Evolutionary conservation across 2,888 invertebrate genomes (phyloP).

Genomic region (Frankliniella fusca): DNA sequence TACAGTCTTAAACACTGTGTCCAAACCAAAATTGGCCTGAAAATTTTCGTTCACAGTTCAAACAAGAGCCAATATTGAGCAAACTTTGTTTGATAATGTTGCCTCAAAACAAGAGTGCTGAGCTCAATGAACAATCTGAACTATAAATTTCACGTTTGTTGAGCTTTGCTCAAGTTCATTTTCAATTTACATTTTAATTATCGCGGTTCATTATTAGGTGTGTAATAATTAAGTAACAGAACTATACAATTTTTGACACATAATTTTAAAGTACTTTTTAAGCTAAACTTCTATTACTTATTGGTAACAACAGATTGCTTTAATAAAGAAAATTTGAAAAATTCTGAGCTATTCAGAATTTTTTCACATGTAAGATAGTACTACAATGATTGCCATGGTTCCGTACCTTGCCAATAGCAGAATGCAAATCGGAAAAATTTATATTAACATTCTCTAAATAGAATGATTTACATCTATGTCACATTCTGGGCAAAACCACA

Average conservation of each 20-base stretch:
- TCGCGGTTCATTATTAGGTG: neutral
- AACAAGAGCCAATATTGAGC: slow-evolving; percentile 16
- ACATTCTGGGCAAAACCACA: neutral
- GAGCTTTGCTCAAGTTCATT: neutral
- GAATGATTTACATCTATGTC: neutral
- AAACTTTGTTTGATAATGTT: slow-evolving; percentile 18
- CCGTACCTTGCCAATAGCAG: neutral
- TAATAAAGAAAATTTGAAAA: neutral
- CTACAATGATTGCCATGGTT: slow-evolving; percentile 24
- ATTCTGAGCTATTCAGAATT: neutral
- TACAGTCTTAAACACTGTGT: slow-evolving; percentile 21
- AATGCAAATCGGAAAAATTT: neutral
- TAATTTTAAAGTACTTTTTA: neutral
- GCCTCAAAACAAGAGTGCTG: slow-evolving; percentile 13
- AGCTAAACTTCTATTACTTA: slow-evolving; percentile 22
- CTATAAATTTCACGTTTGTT: neutral
- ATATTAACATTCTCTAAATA: neutral
- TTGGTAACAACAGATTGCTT: slow-evolving; percentile 20
- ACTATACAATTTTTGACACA: slow-evolving; percentile 21
- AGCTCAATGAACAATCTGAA: neutral
- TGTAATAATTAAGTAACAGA: slow-evolving; percentile 24
- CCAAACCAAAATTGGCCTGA: slow-evolving; percentile 4
- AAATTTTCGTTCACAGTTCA: slow-evolving; percentile 8
- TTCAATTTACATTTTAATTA: neutral
- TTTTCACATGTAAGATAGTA: neutral